Evolutionary conservation across 2,888 invertebrate genomes (phyloP), one percentile per base, ranked within the genome.

Genomic region (Cataglyphis livida): DNA sequence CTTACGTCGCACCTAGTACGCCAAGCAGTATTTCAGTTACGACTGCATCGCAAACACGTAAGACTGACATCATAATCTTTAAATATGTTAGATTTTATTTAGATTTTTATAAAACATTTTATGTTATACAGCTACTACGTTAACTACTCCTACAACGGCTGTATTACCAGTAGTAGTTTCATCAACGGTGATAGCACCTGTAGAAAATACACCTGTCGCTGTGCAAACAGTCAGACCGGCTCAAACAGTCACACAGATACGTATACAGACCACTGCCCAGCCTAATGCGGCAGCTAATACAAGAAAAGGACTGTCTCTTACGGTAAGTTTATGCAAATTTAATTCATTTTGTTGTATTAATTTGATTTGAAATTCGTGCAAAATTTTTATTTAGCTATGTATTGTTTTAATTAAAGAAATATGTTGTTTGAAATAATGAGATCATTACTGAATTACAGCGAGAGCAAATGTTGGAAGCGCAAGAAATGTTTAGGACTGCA

Each of bases 401-500:
- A 18, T 48, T 57, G 1, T 62, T 35, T 28, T n/a, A 32, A 32
- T 79, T 62, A 18, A n/a, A n/a, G 48, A 51, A 18, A 21, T 35
- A 10, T 64, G 44, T 21, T 35, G 0, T 61, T 61, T 3, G 68
- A 38, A 28, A 64, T 62, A 15, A 51, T 25, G 28, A 0, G 10
- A 75, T 64, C 6, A 75, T 65, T 38, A n/a, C 28, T 9, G 28
- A 25, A 35, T 96, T 96, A 15, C 95, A 99, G 98, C 97, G 98
- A 93, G 99, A 99, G 95, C 98, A 99, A 96, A 98, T 99, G 97
- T 95, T 98, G 94, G 98, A 99, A 94, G 99, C 99, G 0, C 99
- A 99, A 94, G 99, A 99, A 93, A 99, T 99, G 98, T 99, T 99
- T 96, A 96, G 98, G 79, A 98, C 98, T 86, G 99, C 99, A 57